Evolutionary conservation across 92 coral and sea anemone species (phyloP), one percentile per base, ranked within the genome.

Genomic region (Epizoanthus stellaris): DNA sequence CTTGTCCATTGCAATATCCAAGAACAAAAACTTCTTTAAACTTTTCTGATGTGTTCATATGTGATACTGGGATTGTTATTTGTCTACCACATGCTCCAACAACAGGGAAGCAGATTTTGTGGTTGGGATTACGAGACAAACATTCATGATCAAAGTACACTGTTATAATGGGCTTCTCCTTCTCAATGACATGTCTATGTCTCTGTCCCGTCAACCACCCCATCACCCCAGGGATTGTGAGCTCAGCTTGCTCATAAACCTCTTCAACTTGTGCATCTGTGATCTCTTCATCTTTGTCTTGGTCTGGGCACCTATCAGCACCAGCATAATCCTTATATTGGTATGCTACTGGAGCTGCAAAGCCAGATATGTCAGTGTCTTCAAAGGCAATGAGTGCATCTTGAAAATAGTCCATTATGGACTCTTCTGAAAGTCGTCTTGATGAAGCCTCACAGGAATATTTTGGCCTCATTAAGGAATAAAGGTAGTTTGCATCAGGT

Each of bases 1-100:
- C 68, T 23, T 85, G 88, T 7, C 83, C 88, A 61, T 65, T 85
- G 34, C 88, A 75, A 62, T 76, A 85, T 21, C 83, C 88, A 64
- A 85, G 54, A 65, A 85, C 42, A 53, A 85, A 85, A 61, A 85
- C 59, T 12, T 74, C 88, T 42, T 67, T 63, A 75, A 85, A 85
- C 25, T 49, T 64, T 49, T 85, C 57, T 14, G 84, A 49, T 19
- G 61, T 75, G 16, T 23, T 45, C 88, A 85, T 85, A 57, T 85
- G 88, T 39, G 64, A 76, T 42, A 65, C 83, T 38, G 84, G 88
- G 9, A 85, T 25, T 34, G 88, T 85, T 75, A 85, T 30, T 3
- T 15, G 49, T 64, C 73, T 75, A 13, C 66, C 88, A 75, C 88
- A 85, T 38, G 88, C 88, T 52, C 88, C 82, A 12, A 75, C 63